phyloP scores from a whole-genome alignment of 35 echinoderm and acorn worm species.

The Hemicentrotus pulcherrimus region DNA sequence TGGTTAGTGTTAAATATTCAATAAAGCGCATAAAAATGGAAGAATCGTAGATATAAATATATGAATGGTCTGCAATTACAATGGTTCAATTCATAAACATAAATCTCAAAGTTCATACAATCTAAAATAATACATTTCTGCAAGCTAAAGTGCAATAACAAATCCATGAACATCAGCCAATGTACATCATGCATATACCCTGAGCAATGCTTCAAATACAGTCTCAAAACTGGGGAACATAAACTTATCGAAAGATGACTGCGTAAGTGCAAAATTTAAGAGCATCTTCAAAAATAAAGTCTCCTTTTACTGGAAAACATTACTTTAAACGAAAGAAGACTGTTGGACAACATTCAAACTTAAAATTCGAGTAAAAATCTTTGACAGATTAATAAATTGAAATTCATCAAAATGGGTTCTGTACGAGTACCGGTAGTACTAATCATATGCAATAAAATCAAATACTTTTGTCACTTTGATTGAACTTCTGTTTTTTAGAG shows the following conservation, averaged over 20 bases:
- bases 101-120: neutral
- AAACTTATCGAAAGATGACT: too few species aligned
- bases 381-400: too few species aligned
- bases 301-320: neutral
- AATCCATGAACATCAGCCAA: constrained; percentile 1
- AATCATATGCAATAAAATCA: too few species aligned
- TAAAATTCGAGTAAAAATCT: too few species aligned
- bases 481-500: too few species aligned
- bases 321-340: too few species aligned
- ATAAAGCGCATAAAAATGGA: constrained; percentile 44
- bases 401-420: too few species aligned
- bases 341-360: too few species aligned
- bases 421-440: too few species aligned
- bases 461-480: too few species aligned
- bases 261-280: neutral
- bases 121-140: neutral
- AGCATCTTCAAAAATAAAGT: neutral
- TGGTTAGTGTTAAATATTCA: constrained; percentile 41
- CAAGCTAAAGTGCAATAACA: neutral
- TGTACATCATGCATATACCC: neutral
- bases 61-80: neutral
- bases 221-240: too few species aligned
- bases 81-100: neutral
- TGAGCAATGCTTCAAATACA: neutral
- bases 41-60: constrained; percentile 32